A percentile compares a stretch with the other conserved stretches of the same genome.
Conservation (phyloP, 2,797 vertebrate genomes). For the Kryptolebias ocellatus region DNA sequence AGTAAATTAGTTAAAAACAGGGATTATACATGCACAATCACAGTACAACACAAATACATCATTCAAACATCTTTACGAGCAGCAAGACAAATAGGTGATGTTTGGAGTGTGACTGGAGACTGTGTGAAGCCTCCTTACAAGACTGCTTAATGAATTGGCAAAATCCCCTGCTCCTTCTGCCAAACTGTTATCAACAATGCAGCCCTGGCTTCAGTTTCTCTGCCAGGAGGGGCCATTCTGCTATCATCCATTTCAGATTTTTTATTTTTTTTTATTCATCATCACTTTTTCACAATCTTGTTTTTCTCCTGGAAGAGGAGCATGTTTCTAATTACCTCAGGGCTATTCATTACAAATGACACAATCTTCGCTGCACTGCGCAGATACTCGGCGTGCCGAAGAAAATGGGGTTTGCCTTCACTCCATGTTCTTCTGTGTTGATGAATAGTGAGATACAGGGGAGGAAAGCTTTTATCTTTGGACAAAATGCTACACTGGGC, state of each 20-base stretch:
- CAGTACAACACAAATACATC: slow-evolving; percentile 19
- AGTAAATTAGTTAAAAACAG: not conserved
- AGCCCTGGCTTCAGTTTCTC: slow-evolving; percentile 73
- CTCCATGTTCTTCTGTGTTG: slow-evolving; percentile 72
- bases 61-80: slow-evolving; percentile 49
- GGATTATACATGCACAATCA: slow-evolving; percentile 16
- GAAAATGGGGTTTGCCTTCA: slow-evolving; percentile 73
- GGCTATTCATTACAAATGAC: slow-evolving; percentile 80
- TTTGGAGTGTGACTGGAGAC: slow-evolving; percentile 51
- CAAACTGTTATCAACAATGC: slow-evolving; percentile 69
- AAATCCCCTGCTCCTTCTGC: slow-evolving; percentile 51
- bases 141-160: slow-evolving; percentile 74
- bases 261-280: slow-evolving; percentile 65
- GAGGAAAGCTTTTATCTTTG: slow-evolving; percentile 73
- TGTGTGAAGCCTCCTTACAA: slow-evolving; percentile 59
- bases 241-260: slow-evolving; percentile 26
- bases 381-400: slow-evolving; percentile 58
- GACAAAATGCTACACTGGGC: slow-evolving; percentile 62
- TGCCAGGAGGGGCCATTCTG: slow-evolving; percentile 51
- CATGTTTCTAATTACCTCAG: slow-evolving; percentile 81
- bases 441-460: slow-evolving; percentile 70
- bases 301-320: slow-evolving; percentile 73
- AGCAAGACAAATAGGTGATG: slow-evolving; percentile 59
- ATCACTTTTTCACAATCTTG: slow-evolving; percentile 71
- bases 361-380: slow-evolving; percentile 64